These are phyloP conservation scores for Liopterus haemorrhoidalis DNA, from an alignment of 2,888 invertebrate species.

Conservation along the genomic window DNA sequence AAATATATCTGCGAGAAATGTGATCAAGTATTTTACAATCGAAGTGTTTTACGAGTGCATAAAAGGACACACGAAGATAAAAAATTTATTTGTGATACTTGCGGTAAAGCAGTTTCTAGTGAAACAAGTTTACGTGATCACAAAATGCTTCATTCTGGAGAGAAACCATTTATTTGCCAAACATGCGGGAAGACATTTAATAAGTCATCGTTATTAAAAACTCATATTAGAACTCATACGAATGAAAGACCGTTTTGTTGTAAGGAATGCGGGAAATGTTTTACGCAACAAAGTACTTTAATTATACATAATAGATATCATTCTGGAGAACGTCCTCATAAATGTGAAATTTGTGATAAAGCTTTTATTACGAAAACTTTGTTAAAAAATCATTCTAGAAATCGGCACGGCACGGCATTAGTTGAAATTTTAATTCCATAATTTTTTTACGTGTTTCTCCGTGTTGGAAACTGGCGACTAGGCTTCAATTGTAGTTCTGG, in stretches of 20 bases:
- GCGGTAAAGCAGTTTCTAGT: slow-evolving; percentile 28
- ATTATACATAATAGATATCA: slow-evolving; percentile 28
- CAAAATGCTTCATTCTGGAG: slow-evolving; percentile 37
- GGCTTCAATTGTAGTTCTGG: too few relatives aligned
- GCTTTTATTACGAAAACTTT: slow-evolving; percentile 17
- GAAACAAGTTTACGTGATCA: slow-evolving; percentile 30
- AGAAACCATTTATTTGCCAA: slow-evolving; percentile 25
- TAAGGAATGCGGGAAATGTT: slow-evolving; percentile 21
- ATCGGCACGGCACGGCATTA: slow-evolving; percentile 6
- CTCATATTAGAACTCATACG: slow-evolving; percentile 34
- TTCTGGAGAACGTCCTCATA: slow-evolving; percentile 38
- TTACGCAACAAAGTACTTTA: slow-evolving; percentile 28
- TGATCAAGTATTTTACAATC: slow-evolving; percentile 15
- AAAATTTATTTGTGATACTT: slow-evolving; percentile 26
- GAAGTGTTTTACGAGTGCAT: slow-evolving; percentile 21
- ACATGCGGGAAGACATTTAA: slow-evolving; percentile 29
- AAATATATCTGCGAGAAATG: slow-evolving; percentile 25
- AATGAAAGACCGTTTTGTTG: slow-evolving; percentile 17
- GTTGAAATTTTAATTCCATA: neutral
- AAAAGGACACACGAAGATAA: slow-evolving; percentile 22
- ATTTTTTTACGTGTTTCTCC: too few relatives aligned
- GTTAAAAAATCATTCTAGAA: slow-evolving; percentile 16
- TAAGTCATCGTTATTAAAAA: slow-evolving; percentile 20
- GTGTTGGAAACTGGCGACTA: too few relatives aligned
- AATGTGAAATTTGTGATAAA: slow-evolving; percentile 22